Base-by-base conservation (phyloP, 1,140 invertebrate genomes). In the Aphelenchoides fujianensis region DNA sequence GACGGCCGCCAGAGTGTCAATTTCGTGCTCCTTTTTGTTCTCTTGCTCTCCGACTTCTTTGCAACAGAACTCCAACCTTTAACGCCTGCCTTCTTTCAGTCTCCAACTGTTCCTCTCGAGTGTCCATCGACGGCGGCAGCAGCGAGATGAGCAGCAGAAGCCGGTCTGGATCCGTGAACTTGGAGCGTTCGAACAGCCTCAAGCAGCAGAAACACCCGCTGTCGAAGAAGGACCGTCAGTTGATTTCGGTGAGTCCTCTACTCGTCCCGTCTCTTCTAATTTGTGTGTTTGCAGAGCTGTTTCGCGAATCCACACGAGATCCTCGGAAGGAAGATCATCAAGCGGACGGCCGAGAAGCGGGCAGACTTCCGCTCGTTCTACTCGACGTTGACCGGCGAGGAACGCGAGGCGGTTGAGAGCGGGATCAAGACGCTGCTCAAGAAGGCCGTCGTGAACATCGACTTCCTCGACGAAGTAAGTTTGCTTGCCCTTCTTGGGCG, bases 251-350 rank as follows among this genome's bases (percentile, higher is more conserved):
- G 37, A 69, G 37, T 2, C n/a, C n/a, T n/a, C n/a, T n/a, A n/a
- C n/a, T n/a, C n/a, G n/a, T n/a, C n/a, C n/a, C n/a, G n/a, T n/a
- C n/a, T n/a, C n/a, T n/a, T n/a, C n/a, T 62, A 62, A 55, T 19
- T 7, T 19, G 2, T 52, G 12, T 16, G 36, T 34, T 70, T 71
- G 3, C 59, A 84, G 82, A 72, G 80, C 53, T 84, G 82, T 59
- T 82, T 82, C 74, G 36, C 73, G 57, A 84, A 84, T 64, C 80
- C 80, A 1, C 80, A 82, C 64, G 80, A 82, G 55, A 75, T 73
- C 23, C 55, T 82, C 27, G 80, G 80, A 12, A 53, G 67, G 2
- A 66, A 75, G 53, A 84, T 84, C 59, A 31, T 84, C 41, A 82
- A 82, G 41, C 57, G 80, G 30, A 71, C 82, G 9, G 74, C 82